Base-by-base conservation (phyloP, 2,888 invertebrate genomes). In the Dicyrtomina minuta region DNA sequence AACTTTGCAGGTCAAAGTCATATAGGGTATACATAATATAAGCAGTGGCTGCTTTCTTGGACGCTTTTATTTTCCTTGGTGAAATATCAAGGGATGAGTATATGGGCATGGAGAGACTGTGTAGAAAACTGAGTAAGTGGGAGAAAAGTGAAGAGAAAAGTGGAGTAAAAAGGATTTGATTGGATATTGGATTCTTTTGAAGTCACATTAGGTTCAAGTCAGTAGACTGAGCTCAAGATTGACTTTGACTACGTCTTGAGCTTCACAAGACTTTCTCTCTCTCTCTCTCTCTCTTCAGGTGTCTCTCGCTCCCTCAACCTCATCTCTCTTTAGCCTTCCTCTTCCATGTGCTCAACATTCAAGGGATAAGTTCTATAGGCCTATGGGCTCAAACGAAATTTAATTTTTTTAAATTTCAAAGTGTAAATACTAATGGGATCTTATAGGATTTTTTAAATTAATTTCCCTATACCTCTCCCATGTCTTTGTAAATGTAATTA, bases 151-250 rank as follows among this genome's bases (percentile, higher is more conserved):
- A n/a, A n/a, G n/a, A n/a, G 46, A 15, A 46, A 46, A 53, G 10
- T 17, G 4, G 51, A 53, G 5, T 20, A 24, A 53, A 53, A 24
- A 24, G 51, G 51, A 53, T 49, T 49, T 49, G 49, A 49, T 53
- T 53, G 51, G 22, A 53, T 53, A 22, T 53, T 53, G 22, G 20
- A 53, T n/a, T 53, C 22, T 17, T 49, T 53, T 53, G 51, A 53
- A 53, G 51, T 53, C 22, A 10, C 51, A 53, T 53, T 53, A 53
- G n/a, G 43, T 41, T 41, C 13, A 41, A 8, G 43, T 41, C 13
- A 41, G 43, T 12, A 41, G 43, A 12, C 43, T 41, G 43, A 12
- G 13, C 43, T 8, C 46, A 46, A 13, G 20, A 55, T 55, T 55
- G 27, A 55, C 55, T 55, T 55, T 55, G 4, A 55, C 26, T 55